Evolutionary conservation across 2,113 vertebrate genomes (phyloP).

Genomic region (Paramisgurnus dabryanus): DNA sequence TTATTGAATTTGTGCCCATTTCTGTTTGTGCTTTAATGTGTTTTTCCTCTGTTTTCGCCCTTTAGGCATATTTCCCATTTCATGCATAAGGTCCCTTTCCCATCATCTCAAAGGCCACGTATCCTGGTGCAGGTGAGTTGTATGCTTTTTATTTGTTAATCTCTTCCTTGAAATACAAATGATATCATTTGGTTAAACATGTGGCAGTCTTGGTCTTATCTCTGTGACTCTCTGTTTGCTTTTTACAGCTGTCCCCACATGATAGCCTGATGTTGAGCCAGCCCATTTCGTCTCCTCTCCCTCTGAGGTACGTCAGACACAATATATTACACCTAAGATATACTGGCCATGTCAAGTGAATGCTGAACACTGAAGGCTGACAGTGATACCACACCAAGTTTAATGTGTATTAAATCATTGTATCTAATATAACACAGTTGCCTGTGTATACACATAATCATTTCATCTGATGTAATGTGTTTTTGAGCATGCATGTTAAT

Average conservation of each 20-base stretch:
- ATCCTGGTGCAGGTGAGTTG: constrained; percentile 92
- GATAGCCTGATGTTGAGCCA: constrained; percentile 97
- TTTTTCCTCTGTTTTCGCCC: constrained; percentile 42
- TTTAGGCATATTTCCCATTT: constrained; percentile 95
- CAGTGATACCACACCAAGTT: neutral
- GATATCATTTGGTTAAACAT: neutral
- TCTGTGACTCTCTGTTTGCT: constrained; percentile 36
- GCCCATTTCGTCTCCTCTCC: constrained; percentile 94
- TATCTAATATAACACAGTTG: no score
- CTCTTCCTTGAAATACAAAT: constrained; percentile 1
- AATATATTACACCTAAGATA: neutral
- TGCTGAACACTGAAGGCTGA: constrained; percentile 14
- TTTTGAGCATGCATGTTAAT: neutral
- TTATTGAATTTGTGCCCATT: neutral
- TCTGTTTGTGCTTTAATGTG: constrained; percentile 47
- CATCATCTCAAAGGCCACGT: constrained; percentile 91
- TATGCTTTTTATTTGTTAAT: neutral
- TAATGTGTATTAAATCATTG: neutral
- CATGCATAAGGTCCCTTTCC: constrained; percentile 97
- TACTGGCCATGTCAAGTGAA: neutral
- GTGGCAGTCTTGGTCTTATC: neutral
- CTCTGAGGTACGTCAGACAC: constrained; percentile 83
- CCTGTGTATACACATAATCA: neutral
- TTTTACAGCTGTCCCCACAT: constrained; percentile 89
- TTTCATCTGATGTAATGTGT: neutral